phyloP scores from a whole-genome alignment of 2,113 vertebrate genomes.

The Sclerurus mexicanus region DNA sequence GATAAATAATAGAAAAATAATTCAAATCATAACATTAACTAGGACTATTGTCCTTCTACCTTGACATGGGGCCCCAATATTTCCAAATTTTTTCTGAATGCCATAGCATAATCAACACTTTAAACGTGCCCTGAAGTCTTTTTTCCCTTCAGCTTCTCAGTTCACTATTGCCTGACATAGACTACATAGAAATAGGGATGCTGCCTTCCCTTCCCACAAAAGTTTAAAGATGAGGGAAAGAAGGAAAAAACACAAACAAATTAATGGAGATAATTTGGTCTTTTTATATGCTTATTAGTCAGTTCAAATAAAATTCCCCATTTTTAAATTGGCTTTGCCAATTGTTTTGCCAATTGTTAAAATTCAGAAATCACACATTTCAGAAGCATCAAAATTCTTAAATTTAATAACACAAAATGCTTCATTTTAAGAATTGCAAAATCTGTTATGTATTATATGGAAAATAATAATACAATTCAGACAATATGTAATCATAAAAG shows the following conservation, averaged over 20 bases:
- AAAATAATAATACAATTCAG: background rate
- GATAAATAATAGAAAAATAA: background rate
- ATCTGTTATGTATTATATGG: background rate
- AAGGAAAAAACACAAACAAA: rapidly evolving
- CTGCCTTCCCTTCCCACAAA: background rate
- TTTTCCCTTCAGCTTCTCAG: background rate
- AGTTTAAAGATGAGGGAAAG: background rate
- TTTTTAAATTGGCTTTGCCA: background rate
- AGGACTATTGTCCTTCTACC: background rate
- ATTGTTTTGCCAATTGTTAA: too few relatives aligned
- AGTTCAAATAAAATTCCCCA: background rate
- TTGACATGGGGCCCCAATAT: rapidly evolving
- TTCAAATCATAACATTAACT: background rate
- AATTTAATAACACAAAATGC: background rate
- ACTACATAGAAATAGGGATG: background rate
- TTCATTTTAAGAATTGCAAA: background rate
- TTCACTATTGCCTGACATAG: rapidly evolving
- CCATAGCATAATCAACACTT: background rate
- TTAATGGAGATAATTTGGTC: background rate
- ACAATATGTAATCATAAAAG: background rate
- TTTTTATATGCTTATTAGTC: background rate
- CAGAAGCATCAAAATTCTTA: background rate
- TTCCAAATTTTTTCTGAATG: background rate
- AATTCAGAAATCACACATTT: background rate
- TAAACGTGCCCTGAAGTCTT: background rate